Base-by-base conservation (phyloP, 1,140 invertebrate genomes). In the Caenorhabditis remanei region DNA sequence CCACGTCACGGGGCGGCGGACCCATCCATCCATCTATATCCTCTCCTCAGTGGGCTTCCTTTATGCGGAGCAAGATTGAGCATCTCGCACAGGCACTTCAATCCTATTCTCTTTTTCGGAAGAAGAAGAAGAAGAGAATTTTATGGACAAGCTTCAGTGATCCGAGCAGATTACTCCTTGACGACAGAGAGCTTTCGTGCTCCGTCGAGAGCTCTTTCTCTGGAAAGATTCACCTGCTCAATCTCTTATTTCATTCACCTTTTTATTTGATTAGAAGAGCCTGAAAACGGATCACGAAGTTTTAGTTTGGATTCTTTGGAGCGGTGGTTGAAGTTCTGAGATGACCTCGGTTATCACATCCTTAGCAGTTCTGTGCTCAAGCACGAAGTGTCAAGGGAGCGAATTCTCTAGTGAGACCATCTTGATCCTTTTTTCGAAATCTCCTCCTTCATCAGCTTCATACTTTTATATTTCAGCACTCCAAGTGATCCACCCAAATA, bases 11-110 rank as follows among this genome's bases (percentile, higher is more conserved):
- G 65, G 61, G 46, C 71, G 71, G 71, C 46, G 65, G 65, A 71
- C 65, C 71, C 71, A 79, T 79, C 71, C 71, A 79, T 79, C 71
- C 71, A 79, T 79, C 67, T 71, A 71, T 71, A 71, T 71, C 71
- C 71, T 79, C 71, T 79, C 71, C 71, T 32, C 32, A 32, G 32
- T 53, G 71, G 21, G 71, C 71, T 79, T 50, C 43, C 65, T 71
- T 46, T 53, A 14, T 14, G 41, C 71, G n/a, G 21, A 63, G 61
- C 21, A 41, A 79, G 71, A 79, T 71, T 48, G 71, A 79, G 71
- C 71, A 79, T 79, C 71, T 75, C 46, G 32, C 67, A 46, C 71
- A 50, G 46, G 21, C 71, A 79, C 43, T 50, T 79, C 46, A 48
- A n/a, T 9, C 14, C 46, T 40, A 13, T 40, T 67, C 32, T 14